Percentiles rank a stretch among this genome's conserved stretches.
Conservation (phyloP, 2,888 invertebrate genomes). For the Pyrgus malvae region DNA sequence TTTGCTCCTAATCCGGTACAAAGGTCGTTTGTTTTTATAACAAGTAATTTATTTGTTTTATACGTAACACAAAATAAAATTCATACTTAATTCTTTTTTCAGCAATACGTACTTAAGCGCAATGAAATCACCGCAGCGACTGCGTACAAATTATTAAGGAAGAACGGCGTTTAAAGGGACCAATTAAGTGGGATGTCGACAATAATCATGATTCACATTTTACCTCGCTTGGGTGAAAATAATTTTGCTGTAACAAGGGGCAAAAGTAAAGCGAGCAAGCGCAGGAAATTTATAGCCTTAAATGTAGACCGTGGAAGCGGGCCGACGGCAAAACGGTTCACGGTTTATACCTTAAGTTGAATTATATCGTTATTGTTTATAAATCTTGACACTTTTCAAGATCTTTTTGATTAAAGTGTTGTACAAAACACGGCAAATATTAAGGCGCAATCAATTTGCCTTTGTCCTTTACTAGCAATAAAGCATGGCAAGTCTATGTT, state of each 20-base stretch:
- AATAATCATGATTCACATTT: slow-evolving; percentile 56
- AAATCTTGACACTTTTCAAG: slow-evolving; percentile 15
- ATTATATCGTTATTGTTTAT: slow-evolving; percentile 24
- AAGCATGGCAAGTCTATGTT: too few species aligned
- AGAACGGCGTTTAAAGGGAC: slow-evolving; percentile 53
- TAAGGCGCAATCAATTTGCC: not conserved
- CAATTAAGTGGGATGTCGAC: slow-evolving; percentile 58
- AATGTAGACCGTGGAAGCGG: slow-evolving; percentile 26
- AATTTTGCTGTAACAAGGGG: slow-evolving; percentile 29
- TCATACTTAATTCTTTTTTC: too few species aligned
- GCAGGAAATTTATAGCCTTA: slow-evolving; percentile 39
- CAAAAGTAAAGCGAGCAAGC: slow-evolving; percentile 37
- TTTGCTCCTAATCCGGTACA: slow-evolving; percentile 14
- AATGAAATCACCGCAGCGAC: slow-evolving; percentile 18
- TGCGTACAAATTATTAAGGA: slow-evolving; percentile 44
- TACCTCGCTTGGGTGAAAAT: slow-evolving; percentile 46
- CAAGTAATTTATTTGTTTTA: too few species aligned
- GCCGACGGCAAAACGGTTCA: slow-evolving; percentile 6
- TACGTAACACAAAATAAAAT: too few species aligned
- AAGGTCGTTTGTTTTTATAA: slow-evolving; percentile 7
- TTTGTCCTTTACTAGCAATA: not conserved
- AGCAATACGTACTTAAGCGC: not conserved
- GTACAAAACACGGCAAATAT: not conserved
- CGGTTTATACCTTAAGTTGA: slow-evolving; percentile 7
- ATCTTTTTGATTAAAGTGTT: slow-evolving; percentile 2